Percentiles rank a stretch among this genome's conserved stretches.
Conservation (phyloP, 2,888 invertebrate species). For the Drosophila subquinaria region DNA sequence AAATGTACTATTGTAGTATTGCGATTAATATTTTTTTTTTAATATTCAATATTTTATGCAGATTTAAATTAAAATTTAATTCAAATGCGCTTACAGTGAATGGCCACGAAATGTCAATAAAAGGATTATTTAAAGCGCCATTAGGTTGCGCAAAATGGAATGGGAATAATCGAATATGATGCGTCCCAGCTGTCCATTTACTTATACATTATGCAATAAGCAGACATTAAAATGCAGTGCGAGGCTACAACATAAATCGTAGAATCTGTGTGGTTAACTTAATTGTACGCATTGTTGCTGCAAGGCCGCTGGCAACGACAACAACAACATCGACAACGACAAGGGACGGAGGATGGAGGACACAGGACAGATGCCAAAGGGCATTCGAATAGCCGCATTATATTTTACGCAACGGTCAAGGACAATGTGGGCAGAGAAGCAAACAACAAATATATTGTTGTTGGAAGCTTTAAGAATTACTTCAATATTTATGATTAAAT, state of each 20-base stretch:
- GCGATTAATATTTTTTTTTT: background rate
- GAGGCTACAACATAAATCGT: constrained; percentile 56
- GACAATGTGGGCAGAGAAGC: constrained; percentile 34
- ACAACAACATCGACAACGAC: background rate
- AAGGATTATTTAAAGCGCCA: constrained; percentile 40
- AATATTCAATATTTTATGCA: background rate
- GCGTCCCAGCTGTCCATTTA: constrained; percentile 35
- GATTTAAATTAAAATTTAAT: constrained; percentile 27
- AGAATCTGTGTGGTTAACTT: constrained; percentile 54
- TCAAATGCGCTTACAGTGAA: constrained; percentile 10
- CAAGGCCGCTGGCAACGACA: constrained; percentile 28
- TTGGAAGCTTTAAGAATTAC: constrained; percentile 31
- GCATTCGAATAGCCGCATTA: constrained; percentile 40
- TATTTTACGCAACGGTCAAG: constrained; percentile 65
- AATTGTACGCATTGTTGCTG: constrained; percentile 60
- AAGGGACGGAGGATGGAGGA: constrained; percentile 26
- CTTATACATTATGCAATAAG: constrained; percentile 54
- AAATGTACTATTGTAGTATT: background rate
- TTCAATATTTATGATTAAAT: constrained; percentile 64
- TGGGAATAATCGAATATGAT: constrained; percentile 42
- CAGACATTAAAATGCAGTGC: constrained; percentile 63
- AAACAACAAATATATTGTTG: background rate
- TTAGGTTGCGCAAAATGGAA: constrained; percentile 55
- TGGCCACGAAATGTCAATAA: constrained; percentile 17
- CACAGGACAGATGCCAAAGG: constrained; percentile 51